Evolutionary conservation across 2,888 invertebrate genomes (phyloP).

Genomic region (Acleris literana): DNA sequence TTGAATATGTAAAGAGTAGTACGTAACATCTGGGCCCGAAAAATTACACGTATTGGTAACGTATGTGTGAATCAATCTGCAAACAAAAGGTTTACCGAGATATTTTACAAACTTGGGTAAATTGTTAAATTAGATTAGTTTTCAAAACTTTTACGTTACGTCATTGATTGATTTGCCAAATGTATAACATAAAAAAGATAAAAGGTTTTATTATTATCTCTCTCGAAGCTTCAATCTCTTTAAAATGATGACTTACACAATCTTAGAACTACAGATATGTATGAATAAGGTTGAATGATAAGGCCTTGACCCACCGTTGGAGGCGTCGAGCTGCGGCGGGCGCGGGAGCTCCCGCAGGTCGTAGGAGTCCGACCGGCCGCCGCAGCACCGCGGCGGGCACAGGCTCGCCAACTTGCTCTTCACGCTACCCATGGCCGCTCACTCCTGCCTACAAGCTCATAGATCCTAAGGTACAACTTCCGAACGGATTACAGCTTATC

Average conservation of each 20-base stretch:
- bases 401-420: constrained; percentile 61
- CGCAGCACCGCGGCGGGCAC: constrained; percentile 60
- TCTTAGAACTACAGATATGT: too few relatives aligned
- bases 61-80: constrained; percentile 48
- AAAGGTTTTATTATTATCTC: too few relatives aligned
- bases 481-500: constrained; percentile 35
- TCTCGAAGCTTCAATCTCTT: too few relatives aligned
- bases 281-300: constrained; percentile 14
- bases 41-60: constrained; percentile 9
- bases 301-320: constrained; percentile 64
- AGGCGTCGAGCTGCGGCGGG: constrained; percentile 61
- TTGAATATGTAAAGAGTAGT: constrained; percentile 7
- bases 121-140: not conserved
- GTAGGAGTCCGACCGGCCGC: constrained; percentile 58
- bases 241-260: too few relatives aligned
- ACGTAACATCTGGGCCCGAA: constrained; percentile 11
- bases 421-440: constrained; percentile 63
- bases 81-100: constrained; percentile 43
- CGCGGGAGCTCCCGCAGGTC: constrained; percentile 71
- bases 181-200: too few relatives aligned
- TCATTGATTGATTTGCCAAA: too few relatives aligned
- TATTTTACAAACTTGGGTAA: constrained; percentile 1
- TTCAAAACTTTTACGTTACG: not conserved
- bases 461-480: constrained; percentile 7
- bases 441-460: constrained; percentile 9